Evolutionary conservation across 2,888 invertebrate genomes (phyloP), one percentile per base, ranked within the genome.

Genomic region (Acrobasis repandana): DNA sequence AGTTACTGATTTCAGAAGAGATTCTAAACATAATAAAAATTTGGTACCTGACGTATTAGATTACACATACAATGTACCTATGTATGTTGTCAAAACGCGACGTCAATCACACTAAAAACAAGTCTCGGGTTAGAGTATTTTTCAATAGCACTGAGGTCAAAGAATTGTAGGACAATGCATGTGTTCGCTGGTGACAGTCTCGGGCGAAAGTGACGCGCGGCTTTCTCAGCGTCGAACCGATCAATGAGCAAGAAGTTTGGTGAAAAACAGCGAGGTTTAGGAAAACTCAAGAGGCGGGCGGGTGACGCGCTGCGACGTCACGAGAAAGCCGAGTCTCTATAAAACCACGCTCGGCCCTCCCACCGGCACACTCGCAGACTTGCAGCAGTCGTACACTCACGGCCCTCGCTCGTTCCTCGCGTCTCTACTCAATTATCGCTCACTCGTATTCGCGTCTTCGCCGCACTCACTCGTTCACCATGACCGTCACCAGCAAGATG

Each of bases 401-500:
- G 79, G 73, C 77, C 81, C 78, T 74, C 75, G 77, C 79, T 83
- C 76, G 84, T 84, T 81, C 65, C 72, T 69, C 82, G 82, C 83
- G 78, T 43, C 69, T 75, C 71, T 71, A 73, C 64, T 70, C 63
- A 64, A 62, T 68, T 79, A 80, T 81, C 78, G 76, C 71, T 86
- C 83, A 88, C 69, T 90, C 68, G 83, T 79, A 73, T 81, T 71
- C 82, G 81, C 80, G 79, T 77, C 65, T 72, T 73, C 74, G 65
- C 62, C 79, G 77, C 78, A 75, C 71, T 65, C 78, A 79, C 83
- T 82, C 84, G 83, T 79, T 72, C 81, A 73, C 68, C 70, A 93
- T 93, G 93, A 93, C 93, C 62, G 92, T 93, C 73, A 82, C 88
- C 75, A 92, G 92, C 83, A 92, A 92, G 79, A 90, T 93, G 90